Base-by-base conservation (phyloP, 2,113 vertebrate genomes). In the Nanorana parkeri region DNA sequence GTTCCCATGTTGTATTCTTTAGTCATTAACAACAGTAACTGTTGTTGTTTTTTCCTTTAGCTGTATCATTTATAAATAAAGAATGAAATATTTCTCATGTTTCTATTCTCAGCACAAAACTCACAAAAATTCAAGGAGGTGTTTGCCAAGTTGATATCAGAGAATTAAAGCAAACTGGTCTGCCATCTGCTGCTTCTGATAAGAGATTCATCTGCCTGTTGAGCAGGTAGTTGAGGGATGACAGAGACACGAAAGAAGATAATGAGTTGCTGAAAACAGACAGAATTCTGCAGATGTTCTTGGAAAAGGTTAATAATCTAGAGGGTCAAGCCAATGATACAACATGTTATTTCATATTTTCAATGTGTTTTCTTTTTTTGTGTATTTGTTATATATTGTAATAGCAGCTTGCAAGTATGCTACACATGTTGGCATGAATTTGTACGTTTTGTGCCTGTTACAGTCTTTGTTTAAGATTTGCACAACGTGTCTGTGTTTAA, bases 101-200 rank as follows among this genome's bases (percentile, higher is more conserved):
- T 88, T 85, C 67, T 81, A 86, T 88, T 26, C 84, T 83, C 86
- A 84, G 83, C 89, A 86, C 79, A 63, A 87, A 21, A 88, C 87
- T 78, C 90, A 91, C 66, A 88, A 86, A 87, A 89, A 78, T 82
- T 87, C 72, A 4, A 78, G 81, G 67, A 88, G 88, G 89, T 80
- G 55, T 88, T 91, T 85, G 91, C 86, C 3, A 64, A 89, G 84
- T 86, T 52, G 83, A 79, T 85, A 87, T 87, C 0, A 13, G 89
- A 88, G 91, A 90, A 92, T 91, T 91, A 86, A 90, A 89, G 89
- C 79, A 91, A 88, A 83, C 89, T 87, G 61, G n/a, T 1, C 79
- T 88, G 87, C 91, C 91, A 92, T 92, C 91, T 93, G 92, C 80
- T 92, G n/a, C 83, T 89, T 88, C 87, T 90, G 91, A 94, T 94